A percentile compares a stretch with the other conserved stretches of the same genome.
These are phyloP conservation scores for Luffia ferchaultella DNA, from an alignment of 2,888 invertebrate species.

Conservation along the genomic window DNA sequence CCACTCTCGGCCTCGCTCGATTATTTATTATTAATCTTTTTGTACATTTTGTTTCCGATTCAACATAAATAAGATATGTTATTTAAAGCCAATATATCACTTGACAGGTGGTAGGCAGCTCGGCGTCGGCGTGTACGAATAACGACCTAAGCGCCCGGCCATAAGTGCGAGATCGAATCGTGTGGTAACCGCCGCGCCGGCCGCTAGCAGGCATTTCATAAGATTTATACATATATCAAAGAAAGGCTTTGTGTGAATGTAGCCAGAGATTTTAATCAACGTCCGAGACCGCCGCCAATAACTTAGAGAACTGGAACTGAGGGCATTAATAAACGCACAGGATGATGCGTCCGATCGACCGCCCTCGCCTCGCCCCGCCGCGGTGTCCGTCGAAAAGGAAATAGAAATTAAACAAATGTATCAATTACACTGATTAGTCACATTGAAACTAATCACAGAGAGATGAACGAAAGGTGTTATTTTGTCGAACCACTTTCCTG, in stretches of 20 bases:
- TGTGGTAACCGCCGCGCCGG: slow-evolving; percentile 24
- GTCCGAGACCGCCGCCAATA: slow-evolving; percentile 33
- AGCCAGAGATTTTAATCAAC: slow-evolving; percentile 63
- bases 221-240: slow-evolving; percentile 64
- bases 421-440: too few species aligned
- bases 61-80: slow-evolving; percentile 69
- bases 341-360: too few species aligned
- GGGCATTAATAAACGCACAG: slow-evolving; percentile 29
- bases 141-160: neutral
- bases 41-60: slow-evolving; percentile 63
- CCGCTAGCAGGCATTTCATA: slow-evolving; percentile 42
- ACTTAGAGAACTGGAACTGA: slow-evolving; percentile 23
- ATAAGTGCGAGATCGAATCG: slow-evolving; percentile 12
- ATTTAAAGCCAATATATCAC: slow-evolving; percentile 66
- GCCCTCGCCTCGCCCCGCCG: too few species aligned
- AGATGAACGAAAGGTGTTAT: too few species aligned
- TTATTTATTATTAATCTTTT: slow-evolving; percentile 60
- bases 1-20: slow-evolving; percentile 39
- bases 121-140: neutral
- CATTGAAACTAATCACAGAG: too few species aligned
- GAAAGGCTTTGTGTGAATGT: slow-evolving; percentile 57
- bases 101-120: slow-evolving; percentile 62
- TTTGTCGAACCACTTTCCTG: too few species aligned
- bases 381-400: too few species aligned
- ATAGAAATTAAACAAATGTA: too few species aligned